Evolutionary conservation across 2,113 vertebrate species (phyloP), one percentile per base, ranked within the genome.

Genomic region (Aepyceros melampus): DNA sequence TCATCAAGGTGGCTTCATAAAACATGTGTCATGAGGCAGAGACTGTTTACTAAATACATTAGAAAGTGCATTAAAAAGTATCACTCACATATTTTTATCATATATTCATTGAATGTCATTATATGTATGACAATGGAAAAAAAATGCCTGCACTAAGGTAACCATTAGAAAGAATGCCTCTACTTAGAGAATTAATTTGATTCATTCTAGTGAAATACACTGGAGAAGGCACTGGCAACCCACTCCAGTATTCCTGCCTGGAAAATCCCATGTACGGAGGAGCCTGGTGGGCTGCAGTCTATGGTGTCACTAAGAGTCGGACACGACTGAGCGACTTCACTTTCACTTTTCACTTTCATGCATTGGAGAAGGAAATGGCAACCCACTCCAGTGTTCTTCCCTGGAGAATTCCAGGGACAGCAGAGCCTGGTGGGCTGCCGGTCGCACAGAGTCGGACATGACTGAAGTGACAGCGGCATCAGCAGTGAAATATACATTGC

Each of bases 171-270:
- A 94, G 7, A 90, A 60, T 33, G 23, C 0, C 1, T 3, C 7
- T 5, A 51, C 31, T 6, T 55, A 19, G 53, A 85, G 1, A 47
- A 60, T 1, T 2, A 4, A 49, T 83, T 40, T 58, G 19, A 67
- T 86, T 67, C 78, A 56, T 55, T 79, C 4, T 71, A 67, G 6
- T 33, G 9, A 7, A 81, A 91, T 90, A 91, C 79, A 84, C 7
- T 19, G n/a, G 64, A n/a, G 17, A 67, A 36, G 8, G 16, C 8
- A 19, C 0, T 19, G 16, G 62, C 62, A 67, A 0, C 15, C 4
- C 17, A 21, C 64, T 36, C 64, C 33, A 67, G 17, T 0, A 5
- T 8, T 36, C 64, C 36, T 21, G 33, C 17, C 33, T 21, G 33
- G 8, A 21, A 36, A 67, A 67, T 36, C 33, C 64, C 33, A 21